Base-by-base conservation (phyloP, 2,797 vertebrate species). In the Microctenopoma lineatum region DNA sequence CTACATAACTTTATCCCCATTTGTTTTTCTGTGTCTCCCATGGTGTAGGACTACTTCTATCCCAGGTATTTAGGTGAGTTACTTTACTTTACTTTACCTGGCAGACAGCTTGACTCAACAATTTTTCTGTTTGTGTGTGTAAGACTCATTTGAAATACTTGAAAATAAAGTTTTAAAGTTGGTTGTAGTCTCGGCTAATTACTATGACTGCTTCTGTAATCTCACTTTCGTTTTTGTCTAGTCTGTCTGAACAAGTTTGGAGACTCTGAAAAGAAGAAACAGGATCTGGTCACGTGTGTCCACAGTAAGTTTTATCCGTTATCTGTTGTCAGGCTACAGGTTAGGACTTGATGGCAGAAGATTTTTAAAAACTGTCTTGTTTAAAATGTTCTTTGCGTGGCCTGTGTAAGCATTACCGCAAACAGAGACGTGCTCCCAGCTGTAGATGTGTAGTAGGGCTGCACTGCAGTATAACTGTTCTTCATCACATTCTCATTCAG, bases 1-100 rank as follows among this genome's bases (percentile, higher is more conserved):
- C 3, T 42, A 4, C 11, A 0, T 69, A 66, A 71, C 29, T 29
- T 65, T 53, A 63, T 62, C 32, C 52, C 36, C 38, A 26, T 74
- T n/a, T 80, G 13, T 73, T 48, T 63, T 59, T 66, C 14, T 53
- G 54, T 75, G 13, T 59, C 42, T 76, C 12, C 57, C 57, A 53
- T 84, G 60, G 73, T 81, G 51, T 87, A 99, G 98, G 95, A 98
- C 1, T 99, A 98, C 90, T 99, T 99, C 91, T 99, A 95, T 78
- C 97, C 97, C 34, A 96, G 93, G 89, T 99, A 99, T 86, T 83
- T 95, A 78, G 95, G 98, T 99, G 92, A 96, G 97, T 95, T 50
- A 15, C 21, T 21, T 21, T 21, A 21, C 21, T 21, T 21, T 21
- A 21, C 21, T 21, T 21, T 21, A 21, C 21, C 21, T 21, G 21